Evolutionary conservation across 2,797 vertebrate species (phyloP).

Genomic region (Siniperca obscura): DNA sequence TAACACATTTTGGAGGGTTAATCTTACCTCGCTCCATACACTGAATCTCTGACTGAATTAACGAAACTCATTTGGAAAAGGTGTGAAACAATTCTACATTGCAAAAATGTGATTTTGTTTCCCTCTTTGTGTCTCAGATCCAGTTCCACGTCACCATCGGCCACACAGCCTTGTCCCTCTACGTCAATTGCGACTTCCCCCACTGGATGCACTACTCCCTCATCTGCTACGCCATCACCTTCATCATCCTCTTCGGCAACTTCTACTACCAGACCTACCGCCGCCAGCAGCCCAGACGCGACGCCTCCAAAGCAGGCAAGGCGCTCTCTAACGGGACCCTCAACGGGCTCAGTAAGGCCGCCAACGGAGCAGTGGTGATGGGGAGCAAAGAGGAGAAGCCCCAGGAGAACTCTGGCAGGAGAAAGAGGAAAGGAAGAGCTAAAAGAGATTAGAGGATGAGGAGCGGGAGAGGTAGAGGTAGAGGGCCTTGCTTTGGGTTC

Average conservation of each 20-base stretch:
- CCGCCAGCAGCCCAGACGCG: constrained; percentile 88
- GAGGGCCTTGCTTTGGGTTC: constrained; percentile 59
- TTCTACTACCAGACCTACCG: constrained; percentile 99
- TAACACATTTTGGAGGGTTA: not conserved
- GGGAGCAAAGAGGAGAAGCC: constrained; percentile 89
- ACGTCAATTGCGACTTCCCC: constrained; percentile 97
- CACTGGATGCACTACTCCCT: constrained; percentile 99
- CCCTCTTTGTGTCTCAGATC: constrained; percentile 84
- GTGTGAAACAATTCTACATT: not conserved
- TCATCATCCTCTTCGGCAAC: constrained; percentile 97
- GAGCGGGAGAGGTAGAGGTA: constrained; percentile 52
- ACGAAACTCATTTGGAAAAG: not conserved
- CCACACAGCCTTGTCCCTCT: constrained; percentile 97
- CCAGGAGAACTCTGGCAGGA: constrained; percentile 88
- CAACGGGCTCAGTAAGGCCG: constrained; percentile 89
- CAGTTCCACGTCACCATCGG: constrained; percentile 99
- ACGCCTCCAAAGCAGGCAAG: constrained; percentile 88
- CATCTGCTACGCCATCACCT: constrained; percentile 96
- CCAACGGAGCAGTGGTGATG: constrained; percentile 87
- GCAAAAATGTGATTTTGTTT: not conserved
- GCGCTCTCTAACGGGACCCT: constrained; percentile 87
- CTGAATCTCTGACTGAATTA: not conserved
- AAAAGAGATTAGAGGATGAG: constrained; percentile 93
- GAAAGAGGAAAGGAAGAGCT: constrained; percentile 94
- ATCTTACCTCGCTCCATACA: not conserved